Conservation (phyloP, 1,140 invertebrate species). For the Glossosoma conforme region DNA sequence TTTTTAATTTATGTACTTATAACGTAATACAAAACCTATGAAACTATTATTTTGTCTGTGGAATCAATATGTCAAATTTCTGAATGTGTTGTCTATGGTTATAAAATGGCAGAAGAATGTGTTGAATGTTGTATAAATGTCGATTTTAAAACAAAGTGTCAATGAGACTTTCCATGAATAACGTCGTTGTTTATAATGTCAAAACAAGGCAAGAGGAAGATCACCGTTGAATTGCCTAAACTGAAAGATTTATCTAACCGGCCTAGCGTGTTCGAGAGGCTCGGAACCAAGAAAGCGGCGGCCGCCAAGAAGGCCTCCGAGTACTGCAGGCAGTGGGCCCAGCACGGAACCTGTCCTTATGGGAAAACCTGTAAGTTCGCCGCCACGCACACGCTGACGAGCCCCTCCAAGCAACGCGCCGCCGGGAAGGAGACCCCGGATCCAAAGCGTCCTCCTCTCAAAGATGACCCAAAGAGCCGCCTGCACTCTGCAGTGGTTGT, state of each 20-base stretch:
- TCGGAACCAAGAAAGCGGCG: slow-evolving; percentile 66
- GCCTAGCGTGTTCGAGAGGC: slow-evolving; percentile 73
- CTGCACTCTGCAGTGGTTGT: slow-evolving; percentile 61
- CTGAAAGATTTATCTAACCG: slow-evolving; percentile 59
- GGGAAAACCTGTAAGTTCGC: slow-evolving; percentile 72
- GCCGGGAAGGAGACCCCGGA: slow-evolving; percentile 62
- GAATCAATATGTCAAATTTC: too few species aligned
- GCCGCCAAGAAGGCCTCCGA: slow-evolving; percentile 51
- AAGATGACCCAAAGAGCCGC: slow-evolving; percentile 57
- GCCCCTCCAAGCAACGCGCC: slow-evolving; percentile 65
- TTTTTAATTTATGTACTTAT: too few species aligned
- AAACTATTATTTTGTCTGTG: too few species aligned
- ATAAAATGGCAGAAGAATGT: too few species aligned
- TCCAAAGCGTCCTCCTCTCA: slow-evolving; percentile 49
- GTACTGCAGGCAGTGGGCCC: slow-evolving; percentile 69
- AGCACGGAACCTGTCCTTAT: slow-evolving; percentile 67
- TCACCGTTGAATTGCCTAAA: slow-evolving; percentile 68
- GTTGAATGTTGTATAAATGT: too few species aligned
- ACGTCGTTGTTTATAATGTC: slow-evolving; percentile 53
- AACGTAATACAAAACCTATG: too few species aligned
- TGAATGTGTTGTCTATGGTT: too few species aligned
- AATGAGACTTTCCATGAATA: slow-evolving; percentile 26
- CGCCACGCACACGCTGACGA: slow-evolving; percentile 65
- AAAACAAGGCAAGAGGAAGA: slow-evolving; percentile 73
- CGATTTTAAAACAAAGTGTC: slow-evolving; percentile 16